Evolutionary conservation across 2,797 vertebrate genomes (phyloP).

Genomic region (Ispidina lecontei): DNA sequence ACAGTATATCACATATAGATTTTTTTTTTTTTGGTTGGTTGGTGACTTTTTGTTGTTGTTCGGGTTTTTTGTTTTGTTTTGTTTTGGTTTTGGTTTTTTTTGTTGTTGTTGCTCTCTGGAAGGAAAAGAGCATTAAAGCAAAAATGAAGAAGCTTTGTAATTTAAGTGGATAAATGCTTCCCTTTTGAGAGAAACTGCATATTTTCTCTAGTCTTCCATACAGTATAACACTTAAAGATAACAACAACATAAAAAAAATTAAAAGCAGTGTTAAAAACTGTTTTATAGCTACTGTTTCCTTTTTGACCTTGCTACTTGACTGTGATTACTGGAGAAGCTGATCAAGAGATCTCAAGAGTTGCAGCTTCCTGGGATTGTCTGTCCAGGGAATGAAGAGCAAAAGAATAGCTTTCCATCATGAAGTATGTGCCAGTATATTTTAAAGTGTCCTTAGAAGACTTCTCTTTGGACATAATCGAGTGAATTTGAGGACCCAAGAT

Average conservation of each 20-base stretch:
- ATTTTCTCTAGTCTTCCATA: not conserved
- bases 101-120: not conserved
- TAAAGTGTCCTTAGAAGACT: conserved; percentile 57
- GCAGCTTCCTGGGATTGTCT: conserved; percentile 47
- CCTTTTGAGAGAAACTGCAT: not conserved
- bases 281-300: not conserved
- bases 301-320: conserved; percentile 22
- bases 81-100: too few species aligned
- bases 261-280: not conserved
- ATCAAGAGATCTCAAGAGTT: conserved; percentile 13
- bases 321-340: conserved; percentile 9
- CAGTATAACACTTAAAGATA: not conserved
- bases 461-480: not conserved
- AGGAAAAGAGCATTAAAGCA: not conserved
- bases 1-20: not conserved
- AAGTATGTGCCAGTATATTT: conserved; percentile 13
- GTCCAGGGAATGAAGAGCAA: conserved; percentile 15
- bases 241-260: not conserved
- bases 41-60: not conserved
- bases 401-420: not conserved
- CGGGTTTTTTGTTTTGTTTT: too few species aligned
- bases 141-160: not conserved
- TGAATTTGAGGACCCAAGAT: conserved; percentile 9
- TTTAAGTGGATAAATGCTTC: not conserved
- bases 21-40: not conserved